A percentile compares a stretch with the other conserved stretches of the same genome.
Evolutionary conservation across 2,113 vertebrate species (phyloP).

Genomic region (Hystrix brachyura): DNA sequence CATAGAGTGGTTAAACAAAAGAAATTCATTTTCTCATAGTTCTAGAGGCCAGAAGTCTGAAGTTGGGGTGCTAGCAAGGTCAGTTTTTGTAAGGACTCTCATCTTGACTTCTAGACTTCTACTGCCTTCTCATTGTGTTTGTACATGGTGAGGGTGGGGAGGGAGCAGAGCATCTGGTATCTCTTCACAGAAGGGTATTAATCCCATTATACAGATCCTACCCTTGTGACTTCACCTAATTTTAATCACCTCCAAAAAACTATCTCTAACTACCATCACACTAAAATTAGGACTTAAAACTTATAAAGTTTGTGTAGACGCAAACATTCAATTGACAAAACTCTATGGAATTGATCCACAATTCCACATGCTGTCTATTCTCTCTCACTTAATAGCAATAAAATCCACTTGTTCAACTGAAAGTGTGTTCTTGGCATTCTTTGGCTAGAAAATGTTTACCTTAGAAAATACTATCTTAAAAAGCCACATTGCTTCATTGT

Average conservation of each 20-base stretch:
- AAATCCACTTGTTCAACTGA: background rate
- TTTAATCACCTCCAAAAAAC: background rate
- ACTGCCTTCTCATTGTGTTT: background rate
- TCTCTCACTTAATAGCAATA: slow-evolving; percentile 22
- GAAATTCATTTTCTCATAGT: background rate
- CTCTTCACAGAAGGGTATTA: background rate
- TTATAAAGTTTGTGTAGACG: background rate
- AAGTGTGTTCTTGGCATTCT: background rate
- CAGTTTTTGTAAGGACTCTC: background rate
- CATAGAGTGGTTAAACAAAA: background rate
- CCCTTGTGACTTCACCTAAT: background rate
- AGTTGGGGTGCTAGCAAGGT: background rate
- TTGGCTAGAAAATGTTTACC: background rate
- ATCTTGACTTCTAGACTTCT: background rate
- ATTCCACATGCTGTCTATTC: background rate
- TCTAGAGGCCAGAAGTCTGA: background rate
- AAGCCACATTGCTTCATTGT: background rate
- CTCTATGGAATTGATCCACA: background rate
- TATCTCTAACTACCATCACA: background rate
- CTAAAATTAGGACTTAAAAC: background rate
- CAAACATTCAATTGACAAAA: background rate
- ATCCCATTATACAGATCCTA: background rate
- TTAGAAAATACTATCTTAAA: slow-evolving; percentile 29
- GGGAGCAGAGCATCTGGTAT: background rate
- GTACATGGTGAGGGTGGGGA: background rate